Conservation (phyloP, 2,797 vertebrate genomes). For the Brachymystax lenok region DNA sequence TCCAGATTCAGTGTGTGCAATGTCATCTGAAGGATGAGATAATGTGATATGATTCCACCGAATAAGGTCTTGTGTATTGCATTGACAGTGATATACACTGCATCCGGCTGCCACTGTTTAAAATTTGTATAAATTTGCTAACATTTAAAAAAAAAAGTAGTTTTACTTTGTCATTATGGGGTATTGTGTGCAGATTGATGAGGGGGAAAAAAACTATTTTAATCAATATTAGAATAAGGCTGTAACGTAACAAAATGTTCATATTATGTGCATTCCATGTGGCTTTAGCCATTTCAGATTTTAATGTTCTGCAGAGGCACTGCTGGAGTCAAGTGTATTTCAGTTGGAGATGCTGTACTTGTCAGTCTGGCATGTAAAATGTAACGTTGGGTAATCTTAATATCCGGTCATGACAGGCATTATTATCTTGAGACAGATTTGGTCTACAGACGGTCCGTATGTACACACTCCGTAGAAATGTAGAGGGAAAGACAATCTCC, state of each 20-base stretch:
- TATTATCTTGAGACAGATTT: not conserved
- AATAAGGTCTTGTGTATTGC: not conserved
- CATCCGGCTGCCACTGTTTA: too few species aligned
- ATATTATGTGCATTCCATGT: not conserved
- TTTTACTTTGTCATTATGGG: too few species aligned
- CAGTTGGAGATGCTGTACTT: not conserved
- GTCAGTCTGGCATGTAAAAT: not conserved
- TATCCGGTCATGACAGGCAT: not conserved
- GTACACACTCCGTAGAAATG: not conserved
- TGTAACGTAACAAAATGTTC: too few species aligned
- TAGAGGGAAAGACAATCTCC: not conserved
- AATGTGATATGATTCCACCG: not conserved
- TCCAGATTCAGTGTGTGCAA: not conserved
- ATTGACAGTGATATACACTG: not conserved
- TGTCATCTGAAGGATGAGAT: not conserved
- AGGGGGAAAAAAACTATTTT: fast-evolving
- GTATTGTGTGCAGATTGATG: too few species aligned
- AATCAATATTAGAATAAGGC: too few species aligned
- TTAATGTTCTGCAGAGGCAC: not conserved
- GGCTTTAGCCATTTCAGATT: not conserved
- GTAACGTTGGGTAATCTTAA: not conserved
- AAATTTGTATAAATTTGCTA: too few species aligned
- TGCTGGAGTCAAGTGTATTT: not conserved
- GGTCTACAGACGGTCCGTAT: not conserved
- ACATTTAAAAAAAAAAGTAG: too few species aligned